Conservation (phyloP, 1,140 invertebrate genomes). For the Scylla paramamosain region DNA sequence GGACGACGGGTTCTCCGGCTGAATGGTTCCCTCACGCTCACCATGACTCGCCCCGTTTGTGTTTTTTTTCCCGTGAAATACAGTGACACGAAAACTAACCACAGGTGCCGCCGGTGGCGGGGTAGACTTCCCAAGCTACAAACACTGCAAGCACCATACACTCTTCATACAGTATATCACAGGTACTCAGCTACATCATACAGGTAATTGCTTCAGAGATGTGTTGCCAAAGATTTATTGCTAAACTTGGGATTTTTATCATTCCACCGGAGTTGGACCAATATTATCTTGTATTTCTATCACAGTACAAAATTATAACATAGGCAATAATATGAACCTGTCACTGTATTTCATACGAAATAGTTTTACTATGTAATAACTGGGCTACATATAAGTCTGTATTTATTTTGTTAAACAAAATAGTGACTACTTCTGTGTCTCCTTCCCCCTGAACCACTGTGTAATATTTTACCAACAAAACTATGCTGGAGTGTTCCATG, state of each 20-base stretch:
- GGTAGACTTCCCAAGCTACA: background rate
- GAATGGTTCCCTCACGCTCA: background rate
- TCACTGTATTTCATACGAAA: constrained; percentile 13
- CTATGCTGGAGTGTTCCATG: too few relatives aligned
- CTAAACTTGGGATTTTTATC: background rate
- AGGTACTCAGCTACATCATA: background rate
- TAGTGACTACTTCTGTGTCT: background rate
- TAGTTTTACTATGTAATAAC: background rate
- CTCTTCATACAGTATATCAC: too few relatives aligned
- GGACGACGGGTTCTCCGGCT: background rate
- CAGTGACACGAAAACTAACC: background rate
- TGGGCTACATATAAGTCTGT: background rate
- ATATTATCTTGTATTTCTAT: background rate
- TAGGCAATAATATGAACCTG: background rate
- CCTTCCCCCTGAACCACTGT: background rate
- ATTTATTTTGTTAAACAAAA: constrained; percentile 24
- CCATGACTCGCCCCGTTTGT: background rate
- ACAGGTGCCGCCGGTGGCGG: background rate
- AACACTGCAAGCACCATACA: too few relatives aligned
- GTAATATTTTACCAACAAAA: too few relatives aligned
- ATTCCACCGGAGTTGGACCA: background rate
- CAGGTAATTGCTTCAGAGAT: background rate
- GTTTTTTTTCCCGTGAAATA: background rate
- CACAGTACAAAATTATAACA: background rate
- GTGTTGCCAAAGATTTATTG: background rate